phyloP scores from a whole-genome alignment of 2,113 vertebrate genomes.

The Sturnira hondurensis region DNA sequence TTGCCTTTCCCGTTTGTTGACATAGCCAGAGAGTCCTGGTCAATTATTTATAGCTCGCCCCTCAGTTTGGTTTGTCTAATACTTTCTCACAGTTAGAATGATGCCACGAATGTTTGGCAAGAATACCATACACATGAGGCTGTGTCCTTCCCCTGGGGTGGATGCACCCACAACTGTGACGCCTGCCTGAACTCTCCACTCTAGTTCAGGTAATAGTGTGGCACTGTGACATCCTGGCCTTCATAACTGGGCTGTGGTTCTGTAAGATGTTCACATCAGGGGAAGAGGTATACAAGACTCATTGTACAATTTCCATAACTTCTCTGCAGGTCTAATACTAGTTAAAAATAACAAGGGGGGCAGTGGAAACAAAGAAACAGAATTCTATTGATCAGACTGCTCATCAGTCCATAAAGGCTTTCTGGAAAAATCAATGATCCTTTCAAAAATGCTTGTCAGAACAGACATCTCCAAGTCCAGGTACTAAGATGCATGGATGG shows the following conservation, averaged over 20 bases:
- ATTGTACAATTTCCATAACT: fast-evolving
- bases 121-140: fast-evolving
- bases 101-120: background rate
- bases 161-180: fast-evolving
- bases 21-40: fast-evolving
- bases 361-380: too few relatives aligned
- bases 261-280: fast-evolving
- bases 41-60: fast-evolving
- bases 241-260: fast-evolving
- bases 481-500: fast-evolving
- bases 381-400: background rate
- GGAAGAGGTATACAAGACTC: fast-evolving
- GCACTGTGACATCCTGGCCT: fast-evolving
- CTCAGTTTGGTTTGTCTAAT: fast-evolving
- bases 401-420: background rate
- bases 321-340: background rate
- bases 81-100: fast-evolving
- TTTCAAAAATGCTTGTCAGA: background rate
- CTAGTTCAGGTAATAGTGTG: fast-evolving
- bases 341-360: background rate
- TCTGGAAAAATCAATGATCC: background rate
- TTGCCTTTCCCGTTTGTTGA: fast-evolving
- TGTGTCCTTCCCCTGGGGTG: too few relatives aligned
- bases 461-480: background rate
- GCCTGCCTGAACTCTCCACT: fast-evolving